A percentile compares a stretch with the other conserved stretches of the same genome.
These are phyloP conservation scores for Lepidochrysops patricia DNA, from an alignment of 2,888 invertebrate species.

Conservation along the genomic window DNA sequence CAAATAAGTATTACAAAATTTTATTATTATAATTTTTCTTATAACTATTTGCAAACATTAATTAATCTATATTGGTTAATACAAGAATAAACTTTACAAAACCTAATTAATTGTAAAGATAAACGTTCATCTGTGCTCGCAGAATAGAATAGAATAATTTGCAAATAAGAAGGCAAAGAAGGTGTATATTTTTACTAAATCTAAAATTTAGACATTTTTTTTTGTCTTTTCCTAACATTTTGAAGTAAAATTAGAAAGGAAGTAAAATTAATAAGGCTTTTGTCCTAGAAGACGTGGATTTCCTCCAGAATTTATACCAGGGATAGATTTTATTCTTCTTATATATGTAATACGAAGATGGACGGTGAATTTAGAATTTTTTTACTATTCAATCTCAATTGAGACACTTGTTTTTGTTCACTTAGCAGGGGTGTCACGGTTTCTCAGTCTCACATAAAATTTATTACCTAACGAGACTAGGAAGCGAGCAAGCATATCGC, in stretches of 20 bases:
- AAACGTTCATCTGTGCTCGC: background rate
- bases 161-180: too few relatives aligned
- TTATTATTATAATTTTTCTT: background rate
- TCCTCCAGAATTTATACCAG: background rate
- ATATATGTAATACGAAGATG: background rate
- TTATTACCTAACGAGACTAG: too few relatives aligned
- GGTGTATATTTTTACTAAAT: too few relatives aligned
- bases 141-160: background rate
- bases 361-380: background rate
- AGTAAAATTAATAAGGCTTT: too few relatives aligned
- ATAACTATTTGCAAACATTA: background rate
- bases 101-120: conserved; percentile 1
- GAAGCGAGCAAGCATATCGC: too few relatives aligned
- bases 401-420: too few relatives aligned
- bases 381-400: too few relatives aligned
- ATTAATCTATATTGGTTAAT: background rate
- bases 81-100: conserved; percentile 10
- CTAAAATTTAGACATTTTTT: too few relatives aligned
- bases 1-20: background rate
- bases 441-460: too few relatives aligned
- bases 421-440: too few relatives aligned
- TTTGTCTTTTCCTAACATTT: too few relatives aligned
- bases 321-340: background rate
- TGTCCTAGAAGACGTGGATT: background rate
- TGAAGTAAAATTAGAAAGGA: too few relatives aligned